Evolutionary conservation across 1,140 invertebrate species (phyloP), one percentile per base, ranked within the genome.

Genomic region (Caerostris darwini): DNA sequence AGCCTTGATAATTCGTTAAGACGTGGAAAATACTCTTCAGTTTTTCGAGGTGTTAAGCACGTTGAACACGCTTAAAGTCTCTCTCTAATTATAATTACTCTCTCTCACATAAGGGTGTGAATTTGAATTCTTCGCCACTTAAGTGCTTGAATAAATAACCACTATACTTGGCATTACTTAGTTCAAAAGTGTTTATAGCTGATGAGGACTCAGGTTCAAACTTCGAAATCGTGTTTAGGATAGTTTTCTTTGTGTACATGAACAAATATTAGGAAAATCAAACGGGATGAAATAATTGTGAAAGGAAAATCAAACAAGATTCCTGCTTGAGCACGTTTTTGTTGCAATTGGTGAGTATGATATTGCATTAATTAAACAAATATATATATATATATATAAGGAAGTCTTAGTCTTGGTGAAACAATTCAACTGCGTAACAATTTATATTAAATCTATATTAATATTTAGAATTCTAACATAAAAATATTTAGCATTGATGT

Each of bases 41-140:
- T 69, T 69, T 69, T 69, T 69, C 67, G 67, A n/a, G 3, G 17
- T n/a, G 61, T 69, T 69, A 69, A 69, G 67, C 67, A 69, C 67
- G 67, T 69, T n/a, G 67, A n/a, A 7, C 67, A 69, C 67, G 67
- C 67, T 69, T n/a, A 69, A 19, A 69, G n/a, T n/a, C 19, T 5
- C 17, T 19, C n/a, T n/a, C n/a, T n/a, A 69, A 69, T 34, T 34
- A 34, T 1, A 34, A 34, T 34, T 34, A 34, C 34, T 34, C 34
- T 34, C 34, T 34, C 67, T n/a, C 67, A 69, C 17, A 19, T 69
- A n/a, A 3, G 67, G 67, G n/a, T 69, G n/a, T 19, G 67, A 69
- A 34, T 34, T 69, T n/a, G 17, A 69, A 69, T 19, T 34, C 67
- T 69, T 69, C 17, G 67, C 67, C 67, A 69, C 17, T 69, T 69